These are phyloP conservation scores for Turnix velox DNA, from an alignment of 2,113 vertebrate genomes.

Conservation along the genomic window DNA sequence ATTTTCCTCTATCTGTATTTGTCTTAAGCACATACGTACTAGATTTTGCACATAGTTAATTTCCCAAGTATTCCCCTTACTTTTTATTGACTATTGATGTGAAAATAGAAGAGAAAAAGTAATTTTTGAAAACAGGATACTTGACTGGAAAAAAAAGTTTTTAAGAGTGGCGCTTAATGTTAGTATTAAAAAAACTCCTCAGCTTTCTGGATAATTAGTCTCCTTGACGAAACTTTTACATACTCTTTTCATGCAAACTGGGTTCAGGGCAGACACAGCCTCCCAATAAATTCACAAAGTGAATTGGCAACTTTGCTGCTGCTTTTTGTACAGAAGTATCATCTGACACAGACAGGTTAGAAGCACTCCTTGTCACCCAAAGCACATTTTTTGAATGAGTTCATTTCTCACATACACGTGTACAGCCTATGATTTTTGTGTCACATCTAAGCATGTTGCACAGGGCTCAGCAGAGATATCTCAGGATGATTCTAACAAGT, in stretches of 20 bases:
- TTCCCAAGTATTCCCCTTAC: not conserved
- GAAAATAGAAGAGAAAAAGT: not conserved
- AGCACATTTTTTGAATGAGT: not conserved
- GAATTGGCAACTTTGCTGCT: not conserved
- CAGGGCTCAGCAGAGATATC: not conserved
- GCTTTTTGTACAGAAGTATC: not conserved
- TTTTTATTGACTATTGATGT: not conserved
- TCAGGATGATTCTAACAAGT: not conserved
- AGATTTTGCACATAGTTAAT: not conserved
- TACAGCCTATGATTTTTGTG: not conserved
- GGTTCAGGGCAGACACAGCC: not conserved
- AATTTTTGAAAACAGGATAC: not conserved
- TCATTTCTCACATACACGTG: not conserved
- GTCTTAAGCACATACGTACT: not conserved
- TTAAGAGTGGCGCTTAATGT: not conserved
- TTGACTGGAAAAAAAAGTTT: not conserved
- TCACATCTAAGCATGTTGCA: not conserved
- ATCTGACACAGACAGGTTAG: not conserved
- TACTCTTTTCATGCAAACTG: not conserved
- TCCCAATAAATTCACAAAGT: not conserved
- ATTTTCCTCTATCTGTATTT: not conserved
- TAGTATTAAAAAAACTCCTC: not conserved
- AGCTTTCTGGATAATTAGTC: not conserved
- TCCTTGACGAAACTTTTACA: not conserved
- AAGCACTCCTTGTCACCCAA: not conserved